Percentiles rank a stretch among this genome's conserved stretches.
Conservation (phyloP, 1,140 invertebrate species). For the Pectinophora gossypiella region DNA sequence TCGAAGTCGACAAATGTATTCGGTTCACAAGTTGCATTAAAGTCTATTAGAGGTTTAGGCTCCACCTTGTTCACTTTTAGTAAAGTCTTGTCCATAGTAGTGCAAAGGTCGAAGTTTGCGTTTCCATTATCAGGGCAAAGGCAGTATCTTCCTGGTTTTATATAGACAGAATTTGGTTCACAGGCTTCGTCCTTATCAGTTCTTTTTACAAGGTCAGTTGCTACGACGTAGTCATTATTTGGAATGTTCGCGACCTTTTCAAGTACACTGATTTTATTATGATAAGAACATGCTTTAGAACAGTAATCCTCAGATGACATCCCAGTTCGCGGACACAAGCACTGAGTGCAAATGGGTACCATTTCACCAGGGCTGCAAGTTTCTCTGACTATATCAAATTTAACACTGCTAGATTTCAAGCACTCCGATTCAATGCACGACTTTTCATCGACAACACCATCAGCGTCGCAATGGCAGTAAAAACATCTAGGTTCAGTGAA, state of each 20-base stretch:
- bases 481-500: constrained; percentile 47
- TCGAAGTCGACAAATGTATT: constrained; percentile 51
- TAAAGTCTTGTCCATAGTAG: constrained; percentile 17
- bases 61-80: background rate
- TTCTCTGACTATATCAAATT: constrained; percentile 16
- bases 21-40: constrained; percentile 37
- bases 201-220: constrained; percentile 23
- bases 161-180: constrained; percentile 36
- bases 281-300: constrained; percentile 36
- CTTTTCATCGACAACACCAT: constrained; percentile 36
- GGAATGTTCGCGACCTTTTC: constrained; percentile 40
- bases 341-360: constrained; percentile 49
- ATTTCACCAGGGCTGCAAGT: constrained; percentile 48
- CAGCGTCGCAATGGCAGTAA: constrained; percentile 47
- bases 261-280: constrained; percentile 41
- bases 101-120: constrained; percentile 38
- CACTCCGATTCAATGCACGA: constrained; percentile 49
- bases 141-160: constrained; percentile 44
- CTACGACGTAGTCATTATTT: constrained; percentile 17
- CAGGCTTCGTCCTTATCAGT: constrained; percentile 21
- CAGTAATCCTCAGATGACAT: constrained; percentile 38
- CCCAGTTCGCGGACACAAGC: constrained; percentile 44
- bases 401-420: constrained; percentile 24
- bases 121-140: constrained; percentile 44
- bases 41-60: too few species aligned